These are phyloP conservation scores for Loriculus beryllinus DNA, from an alignment of 2,797 vertebrate species.

Conservation along the genomic window DNA sequence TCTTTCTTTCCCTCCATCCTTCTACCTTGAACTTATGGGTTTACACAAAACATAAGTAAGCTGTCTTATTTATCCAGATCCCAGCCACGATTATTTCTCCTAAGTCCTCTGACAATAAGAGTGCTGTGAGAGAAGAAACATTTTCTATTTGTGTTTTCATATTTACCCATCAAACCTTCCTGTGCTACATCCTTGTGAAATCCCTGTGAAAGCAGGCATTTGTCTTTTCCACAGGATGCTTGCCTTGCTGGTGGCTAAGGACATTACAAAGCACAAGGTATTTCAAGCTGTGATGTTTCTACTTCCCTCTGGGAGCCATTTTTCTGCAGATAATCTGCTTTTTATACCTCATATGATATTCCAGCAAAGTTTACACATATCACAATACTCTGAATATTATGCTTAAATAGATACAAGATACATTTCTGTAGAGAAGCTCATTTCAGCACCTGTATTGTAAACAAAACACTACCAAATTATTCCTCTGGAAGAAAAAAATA, in stretches of 20 bases:
- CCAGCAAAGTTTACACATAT: neutral
- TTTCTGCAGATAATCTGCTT: conserved; percentile 29
- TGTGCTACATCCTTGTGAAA: neutral
- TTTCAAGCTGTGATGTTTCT: conserved; percentile 43
- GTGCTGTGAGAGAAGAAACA: neutral
- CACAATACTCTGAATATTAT: neutral
- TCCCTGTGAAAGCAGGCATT: conserved; percentile 1
- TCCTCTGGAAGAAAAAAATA: neutral
- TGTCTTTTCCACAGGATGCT: conserved; percentile 38
- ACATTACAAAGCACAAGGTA: neutral
- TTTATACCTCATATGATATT: conserved; percentile 30
- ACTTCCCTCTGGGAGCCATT: conserved; percentile 5
- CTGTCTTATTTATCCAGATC: neutral
- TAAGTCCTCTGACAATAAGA: neutral
- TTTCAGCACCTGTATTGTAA: neutral
- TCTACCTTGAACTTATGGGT: neutral
- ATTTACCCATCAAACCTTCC: neutral
- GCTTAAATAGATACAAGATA: neutral
- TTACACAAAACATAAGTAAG: neutral
- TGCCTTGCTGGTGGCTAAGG: conserved; percentile 34
- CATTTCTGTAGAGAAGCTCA: neutral
- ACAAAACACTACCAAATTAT: neutral
- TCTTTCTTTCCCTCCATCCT: neutral
- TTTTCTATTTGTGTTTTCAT: neutral
- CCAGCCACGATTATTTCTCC: neutral